Base-by-base conservation (phyloP, 2,888 invertebrate genomes). In the Asteroscopus sphinx region DNA sequence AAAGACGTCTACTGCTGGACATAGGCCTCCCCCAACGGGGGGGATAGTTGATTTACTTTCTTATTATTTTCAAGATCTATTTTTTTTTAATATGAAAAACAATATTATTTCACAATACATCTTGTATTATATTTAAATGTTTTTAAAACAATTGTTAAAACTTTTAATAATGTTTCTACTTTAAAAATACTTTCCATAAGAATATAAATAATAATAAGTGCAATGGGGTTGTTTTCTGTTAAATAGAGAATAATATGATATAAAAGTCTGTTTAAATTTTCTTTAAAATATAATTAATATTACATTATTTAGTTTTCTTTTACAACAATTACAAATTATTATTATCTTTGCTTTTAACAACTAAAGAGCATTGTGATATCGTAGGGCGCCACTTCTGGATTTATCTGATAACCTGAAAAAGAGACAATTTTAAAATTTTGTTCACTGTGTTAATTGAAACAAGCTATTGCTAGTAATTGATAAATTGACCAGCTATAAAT, bases 401-500 rank as follows among this genome's bases (percentile, higher is more conserved):
- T 44, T 56, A 0, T 67, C 76, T 36, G 75, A 54, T 47, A 77
- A 61, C 15, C 76, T 76, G 73, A 16, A 77, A 49, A 45, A 33
- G n/a, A 8, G 12, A 37, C 0, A 30, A 28, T n/a, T 21, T 30
- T 9, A 0, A 32, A 15, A 6, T 4, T 21, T 4, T 21, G 21
- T 4, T 21, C 2, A 21, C 6, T 21, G 4, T 3, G 4, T 21
- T 21, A 21, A 3, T 21, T 21, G n/a, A n/a, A n/a, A n/a, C n/a
- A n/a, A n/a, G n/a, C 21, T 6, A 21, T 21, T 1, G 21, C 4
- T 1, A 21, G 1, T 4, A 1, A 21, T 21, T 21, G 4, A 3
- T 21, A 6, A 1, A 21, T 3, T 21, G n/a, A n/a, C n/a, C n/a
- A n/a, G n/a, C n/a, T n/a, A n/a, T 21, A 4, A 21, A 3, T 21